Evolutionary conservation across 2,797 vertebrate species (phyloP).

Genomic region (Meda fulgida): DNA sequence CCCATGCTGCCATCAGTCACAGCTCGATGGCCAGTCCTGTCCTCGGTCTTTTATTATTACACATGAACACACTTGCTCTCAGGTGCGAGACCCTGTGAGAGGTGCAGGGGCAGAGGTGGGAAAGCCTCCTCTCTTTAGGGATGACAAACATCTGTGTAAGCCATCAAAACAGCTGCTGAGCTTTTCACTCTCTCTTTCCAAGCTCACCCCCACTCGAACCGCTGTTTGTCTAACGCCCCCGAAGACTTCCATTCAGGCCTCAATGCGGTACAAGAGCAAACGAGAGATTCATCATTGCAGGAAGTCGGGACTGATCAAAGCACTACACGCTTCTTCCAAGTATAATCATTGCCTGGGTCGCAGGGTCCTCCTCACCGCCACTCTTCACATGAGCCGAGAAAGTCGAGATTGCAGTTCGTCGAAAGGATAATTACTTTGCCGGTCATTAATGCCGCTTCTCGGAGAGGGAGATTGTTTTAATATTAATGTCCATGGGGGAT

Average conservation of each 20-base stretch:
- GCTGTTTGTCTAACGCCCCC: constrained; percentile 60
- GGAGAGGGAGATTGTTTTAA: constrained; percentile 55
- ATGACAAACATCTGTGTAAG: constrained; percentile 63
- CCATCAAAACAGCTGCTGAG: constrained; percentile 51
- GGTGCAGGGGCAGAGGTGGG: constrained; percentile 21
- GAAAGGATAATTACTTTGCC: constrained; percentile 58
- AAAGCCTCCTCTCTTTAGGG: constrained; percentile 36
- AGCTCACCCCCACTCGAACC: constrained; percentile 36
- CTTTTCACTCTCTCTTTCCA: constrained; percentile 32
- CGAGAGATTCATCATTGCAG: constrained; percentile 49
- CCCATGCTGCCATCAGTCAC: constrained; percentile 30
- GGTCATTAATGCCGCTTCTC: constrained; percentile 54
- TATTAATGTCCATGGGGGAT: constrained; percentile 60
- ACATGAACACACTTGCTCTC: constrained; percentile 8
- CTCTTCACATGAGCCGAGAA: constrained; percentile 43
- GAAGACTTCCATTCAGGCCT: constrained; percentile 46
- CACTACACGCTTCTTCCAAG: constrained; percentile 3
- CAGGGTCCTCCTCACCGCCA: constrained; percentile 13
- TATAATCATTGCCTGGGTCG: constrained; percentile 23
- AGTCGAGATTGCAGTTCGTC: constrained; percentile 52
- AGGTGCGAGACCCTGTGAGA: constrained; percentile 30
- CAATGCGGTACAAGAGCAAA: constrained; percentile 40
- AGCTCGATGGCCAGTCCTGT: constrained; percentile 28
- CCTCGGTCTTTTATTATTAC: constrained; percentile 2
- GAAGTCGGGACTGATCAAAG: constrained; percentile 57